These are phyloP conservation scores for Cacatua alba DNA, from an alignment of 2,113 vertebrate species.

Conservation along the genomic window DNA sequence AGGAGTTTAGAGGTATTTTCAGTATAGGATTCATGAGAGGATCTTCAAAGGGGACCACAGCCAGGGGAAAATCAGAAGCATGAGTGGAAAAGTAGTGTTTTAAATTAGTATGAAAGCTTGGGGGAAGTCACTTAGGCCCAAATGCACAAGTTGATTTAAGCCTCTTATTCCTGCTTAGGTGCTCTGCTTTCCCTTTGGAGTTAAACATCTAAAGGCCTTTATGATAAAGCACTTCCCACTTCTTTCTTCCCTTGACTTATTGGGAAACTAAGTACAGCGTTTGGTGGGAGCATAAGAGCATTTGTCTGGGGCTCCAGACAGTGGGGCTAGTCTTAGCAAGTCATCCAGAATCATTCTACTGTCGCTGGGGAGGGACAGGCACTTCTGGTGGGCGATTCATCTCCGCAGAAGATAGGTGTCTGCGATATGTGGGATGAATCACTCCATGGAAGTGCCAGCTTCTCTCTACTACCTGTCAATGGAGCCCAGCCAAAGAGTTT, in stretches of 20 bases:
- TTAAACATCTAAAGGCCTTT: not conserved
- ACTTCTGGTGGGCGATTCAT: slow-evolving; percentile 26
- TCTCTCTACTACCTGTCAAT: not conserved
- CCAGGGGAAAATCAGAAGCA: not conserved
- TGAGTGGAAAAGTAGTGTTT: slow-evolving; percentile 36
- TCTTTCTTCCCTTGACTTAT: not conserved
- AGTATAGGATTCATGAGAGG: not conserved
- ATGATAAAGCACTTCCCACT: not conserved
- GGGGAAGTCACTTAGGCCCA: not conserved
- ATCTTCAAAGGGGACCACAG: slow-evolving; percentile 35
- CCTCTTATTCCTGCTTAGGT: not conserved
- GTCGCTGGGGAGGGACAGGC: not conserved
- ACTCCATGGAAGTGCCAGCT: slow-evolving; percentile 4
- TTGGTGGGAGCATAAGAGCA: not conserved
- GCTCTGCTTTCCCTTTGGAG: not conserved
- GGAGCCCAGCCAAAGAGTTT: slow-evolving; percentile 23
- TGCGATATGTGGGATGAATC: not conserved
- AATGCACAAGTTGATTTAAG: slow-evolving; percentile 25
- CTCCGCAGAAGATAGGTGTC: not conserved
- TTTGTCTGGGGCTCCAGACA: slow-evolving; percentile 33
- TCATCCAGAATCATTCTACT: not conserved
- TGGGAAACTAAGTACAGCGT: not conserved
- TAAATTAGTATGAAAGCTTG: slow-evolving; percentile 27
- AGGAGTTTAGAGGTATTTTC: slow-evolving; percentile 42
- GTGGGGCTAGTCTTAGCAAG: not conserved